Percentiles rank a stretch among this genome's conserved stretches.
phyloP scores from a whole-genome alignment of 2,113 vertebrate genomes.

The Silurus glanis region DNA sequence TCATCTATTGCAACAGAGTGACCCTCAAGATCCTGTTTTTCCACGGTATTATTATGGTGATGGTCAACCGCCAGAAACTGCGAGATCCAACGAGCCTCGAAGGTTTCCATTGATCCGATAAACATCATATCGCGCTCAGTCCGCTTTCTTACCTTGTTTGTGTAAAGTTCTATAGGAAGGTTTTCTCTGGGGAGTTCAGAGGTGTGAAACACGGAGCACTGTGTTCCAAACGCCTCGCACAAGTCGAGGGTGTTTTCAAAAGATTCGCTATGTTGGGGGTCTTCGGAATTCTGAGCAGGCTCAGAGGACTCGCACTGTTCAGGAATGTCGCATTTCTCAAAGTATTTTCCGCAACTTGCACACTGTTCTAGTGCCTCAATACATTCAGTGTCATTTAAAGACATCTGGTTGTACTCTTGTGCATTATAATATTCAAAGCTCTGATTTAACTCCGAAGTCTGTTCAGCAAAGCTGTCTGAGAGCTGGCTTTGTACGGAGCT shows the following conservation, averaged over 20 bases:
- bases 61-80: slow-evolving; percentile 48
- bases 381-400: slow-evolving; percentile 17
- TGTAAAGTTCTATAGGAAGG: background rate
- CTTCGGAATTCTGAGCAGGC: slow-evolving; percentile 24
- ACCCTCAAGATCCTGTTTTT: background rate
- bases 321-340: slow-evolving; percentile 35
- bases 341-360: slow-evolving; percentile 39
- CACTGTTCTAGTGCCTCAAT: slow-evolving; percentile 46
- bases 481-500: slow-evolving; percentile 47
- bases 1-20: slow-evolving; percentile 9
- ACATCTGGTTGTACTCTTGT: slow-evolving; percentile 20
- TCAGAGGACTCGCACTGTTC: slow-evolving; percentile 12
- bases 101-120: slow-evolving; percentile 54
- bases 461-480: slow-evolving; percentile 24
- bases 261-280: slow-evolving; percentile 30
- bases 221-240: slow-evolving; percentile 33
- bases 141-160: background rate
- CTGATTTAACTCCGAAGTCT: slow-evolving; percentile 11
- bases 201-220: slow-evolving; percentile 33
- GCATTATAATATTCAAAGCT: slow-evolving; percentile 46
- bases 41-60: slow-evolving; percentile 20
- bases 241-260: slow-evolving; percentile 18
- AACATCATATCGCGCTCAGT: slow-evolving; percentile 46
- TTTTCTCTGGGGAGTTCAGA: slow-evolving; percentile 35
- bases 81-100: slow-evolving; percentile 52